Evolutionary conservation across 2,888 invertebrate genomes (phyloP).

Genomic region (Papilio protenor): DNA sequence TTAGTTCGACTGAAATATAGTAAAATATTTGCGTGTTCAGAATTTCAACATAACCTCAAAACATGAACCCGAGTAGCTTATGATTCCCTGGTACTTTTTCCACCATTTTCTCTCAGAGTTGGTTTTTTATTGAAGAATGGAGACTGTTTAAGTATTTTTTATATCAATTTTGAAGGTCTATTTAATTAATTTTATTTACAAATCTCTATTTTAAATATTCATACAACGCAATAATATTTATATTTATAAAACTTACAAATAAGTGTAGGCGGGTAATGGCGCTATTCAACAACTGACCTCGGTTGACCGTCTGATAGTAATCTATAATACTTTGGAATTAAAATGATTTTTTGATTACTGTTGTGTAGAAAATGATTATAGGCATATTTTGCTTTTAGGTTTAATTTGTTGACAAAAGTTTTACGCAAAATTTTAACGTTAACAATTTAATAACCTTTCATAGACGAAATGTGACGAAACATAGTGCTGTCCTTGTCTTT

Average conservation of each 20-base stretch:
- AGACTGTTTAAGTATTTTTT: not conserved
- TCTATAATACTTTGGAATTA: not conserved
- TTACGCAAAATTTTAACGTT: not conserved
- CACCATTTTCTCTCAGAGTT: not conserved
- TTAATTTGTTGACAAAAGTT: not conserved
- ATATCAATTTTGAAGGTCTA: not conserved
- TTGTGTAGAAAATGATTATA: not conserved
- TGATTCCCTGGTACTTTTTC: not conserved
- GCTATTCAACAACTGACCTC: slow-evolving; percentile 8
- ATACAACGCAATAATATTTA: not conserved
- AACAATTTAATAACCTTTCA: not conserved
- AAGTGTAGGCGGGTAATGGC: not conserved
- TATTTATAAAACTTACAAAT: not conserved
- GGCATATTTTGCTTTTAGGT: not conserved
- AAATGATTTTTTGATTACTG: not conserved
- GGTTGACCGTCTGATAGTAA: slow-evolving; percentile 12
- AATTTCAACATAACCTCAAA: not conserved
- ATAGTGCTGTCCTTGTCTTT: too few relatives aligned
- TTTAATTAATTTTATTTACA: not conserved
- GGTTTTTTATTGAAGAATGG: not conserved
- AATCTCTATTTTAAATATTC: not conserved
- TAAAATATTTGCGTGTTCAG: not conserved
- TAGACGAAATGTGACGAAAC: too few relatives aligned
- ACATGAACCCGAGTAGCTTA: not conserved
- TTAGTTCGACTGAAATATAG: not conserved